phyloP scores from a whole-genome alignment of 2,888 invertebrate genomes.

The Entomobrya proxima region DNA sequence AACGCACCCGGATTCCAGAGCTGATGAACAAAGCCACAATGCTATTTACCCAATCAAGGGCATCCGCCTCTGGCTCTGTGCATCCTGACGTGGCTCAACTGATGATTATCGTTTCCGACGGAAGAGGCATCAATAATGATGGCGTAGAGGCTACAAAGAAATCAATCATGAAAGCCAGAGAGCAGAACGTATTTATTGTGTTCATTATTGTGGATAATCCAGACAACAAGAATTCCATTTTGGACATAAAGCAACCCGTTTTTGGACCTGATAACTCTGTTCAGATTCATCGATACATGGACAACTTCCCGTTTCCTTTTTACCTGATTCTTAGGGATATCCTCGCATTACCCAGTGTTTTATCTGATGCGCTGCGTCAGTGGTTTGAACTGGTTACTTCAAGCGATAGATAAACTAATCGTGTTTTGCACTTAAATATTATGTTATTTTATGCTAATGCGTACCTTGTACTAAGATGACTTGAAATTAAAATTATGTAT shows the following conservation, averaged over 20 bases:
- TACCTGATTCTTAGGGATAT: conserved; percentile 95
- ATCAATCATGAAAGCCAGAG: conserved; percentile 88
- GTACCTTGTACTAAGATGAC: too few species aligned
- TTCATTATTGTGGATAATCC: conserved; percentile 98
- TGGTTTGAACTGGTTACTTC: conserved; percentile 97
- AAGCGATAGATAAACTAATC: conserved; percentile 74
- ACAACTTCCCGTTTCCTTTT: conserved; percentile 98
- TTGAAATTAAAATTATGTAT: too few species aligned
- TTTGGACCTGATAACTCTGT: conserved; percentile 82
- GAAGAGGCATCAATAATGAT: conserved; percentile 90
- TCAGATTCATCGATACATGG: conserved; percentile 90
- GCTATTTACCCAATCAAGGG: conserved; percentile 79
- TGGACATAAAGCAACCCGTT: conserved; percentile 90
- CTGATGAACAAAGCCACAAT: conserved; percentile 88
- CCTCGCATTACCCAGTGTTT: conserved; percentile 89
- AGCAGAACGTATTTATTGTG: conserved; percentile 92
- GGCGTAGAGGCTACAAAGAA: conserved; percentile 87
- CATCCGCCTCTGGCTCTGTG: conserved; percentile 63
- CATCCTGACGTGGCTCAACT: conserved; percentile 85
- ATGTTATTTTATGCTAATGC: neutral
- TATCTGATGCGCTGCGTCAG: conserved; percentile 97
- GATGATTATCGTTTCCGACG: conserved; percentile 95
- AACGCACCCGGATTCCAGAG: conserved; percentile 90
- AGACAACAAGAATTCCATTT: conserved; percentile 92
- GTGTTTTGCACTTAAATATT: neutral